Conservation (phyloP, 2,113 vertebrate species). For the Vulpes vulpes region DNA sequence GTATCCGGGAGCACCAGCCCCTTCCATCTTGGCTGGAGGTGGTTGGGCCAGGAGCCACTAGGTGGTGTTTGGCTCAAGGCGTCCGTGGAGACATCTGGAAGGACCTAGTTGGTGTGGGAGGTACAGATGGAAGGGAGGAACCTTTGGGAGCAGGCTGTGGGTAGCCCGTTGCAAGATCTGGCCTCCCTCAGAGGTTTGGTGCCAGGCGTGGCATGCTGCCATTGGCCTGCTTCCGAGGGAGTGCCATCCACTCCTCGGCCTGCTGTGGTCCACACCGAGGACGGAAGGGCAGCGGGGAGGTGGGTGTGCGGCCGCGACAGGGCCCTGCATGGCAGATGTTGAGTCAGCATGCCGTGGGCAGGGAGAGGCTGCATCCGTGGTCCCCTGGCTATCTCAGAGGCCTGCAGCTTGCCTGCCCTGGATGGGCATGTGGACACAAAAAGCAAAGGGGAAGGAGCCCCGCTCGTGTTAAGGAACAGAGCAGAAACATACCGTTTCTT, state of each 20-base stretch:
- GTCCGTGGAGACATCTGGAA: not conserved
- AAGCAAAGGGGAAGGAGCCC: not conserved
- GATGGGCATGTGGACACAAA: fast-evolving
- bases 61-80: not conserved
- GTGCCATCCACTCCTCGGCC: not conserved
- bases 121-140: not conserved
- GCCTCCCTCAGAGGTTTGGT: not conserved
- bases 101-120: not conserved
- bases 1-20: fast-evolving
- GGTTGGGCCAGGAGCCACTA: not conserved
- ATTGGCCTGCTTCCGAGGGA: not conserved
- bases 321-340: not conserved
- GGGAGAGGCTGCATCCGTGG: not conserved
- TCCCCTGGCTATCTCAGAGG: not conserved
- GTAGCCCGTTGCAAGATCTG: not conserved
- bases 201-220: not conserved
- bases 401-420: not conserved
- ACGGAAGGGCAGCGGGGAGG: not conserved
- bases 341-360: not conserved
- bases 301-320: not conserved
- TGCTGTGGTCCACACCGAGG: fast-evolving
- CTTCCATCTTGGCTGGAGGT: not conserved
- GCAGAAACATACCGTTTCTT: not conserved
- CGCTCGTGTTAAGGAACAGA: not conserved
- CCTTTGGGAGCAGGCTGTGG: not conserved